Base-by-base conservation (phyloP, 1,140 invertebrate genomes). In the Drosophila ercepeae region DNA sequence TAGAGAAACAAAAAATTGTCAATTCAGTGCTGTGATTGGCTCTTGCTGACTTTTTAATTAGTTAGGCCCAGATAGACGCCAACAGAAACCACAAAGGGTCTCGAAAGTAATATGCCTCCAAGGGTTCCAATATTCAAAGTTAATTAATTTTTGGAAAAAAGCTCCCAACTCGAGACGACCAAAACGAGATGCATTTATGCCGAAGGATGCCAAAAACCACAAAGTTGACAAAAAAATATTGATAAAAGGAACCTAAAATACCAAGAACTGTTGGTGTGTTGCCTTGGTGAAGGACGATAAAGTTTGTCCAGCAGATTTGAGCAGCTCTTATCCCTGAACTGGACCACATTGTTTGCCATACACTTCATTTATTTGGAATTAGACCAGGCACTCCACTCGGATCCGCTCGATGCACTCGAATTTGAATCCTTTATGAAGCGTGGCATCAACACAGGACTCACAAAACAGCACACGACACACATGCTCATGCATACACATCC, bases 321-420 rank as follows among this genome's bases (percentile, higher is more conserved):
- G 50, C 36, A 64, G 29, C 39, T 19, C 39, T 21, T 41, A 36
- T 7, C 27, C 25, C 16, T 7, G 4, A 41, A 13, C 44, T 34
- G 25, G 46, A 57, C 78, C 77, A 78, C 82, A 88, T 88, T 88
- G 82, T 88, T 88, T 88, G 83, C 76, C 77, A 81, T 88, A 81
- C 79, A 89, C 86, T 89, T 89, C 86, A 89, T 89, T 89, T 89
- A 89, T 89, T 89, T 89, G 79, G 86, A 81, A 89, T 89, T 89
- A 89, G 74, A 75, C 60, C 57, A 59, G 64, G 63, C 68, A 74
- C 84, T 76, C 55, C 36, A 53, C 54, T 58, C 48, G 29, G 59
- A 50, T 36, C 54, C 70, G 59, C 51, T 44, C 55, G 75, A 69
- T 86, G 81, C 81, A 88, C 82, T 82, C 78, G 83, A 89, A 88